phyloP scores from a whole-genome alignment of 2,797 vertebrate species.

The Clamator glandarius region DNA sequence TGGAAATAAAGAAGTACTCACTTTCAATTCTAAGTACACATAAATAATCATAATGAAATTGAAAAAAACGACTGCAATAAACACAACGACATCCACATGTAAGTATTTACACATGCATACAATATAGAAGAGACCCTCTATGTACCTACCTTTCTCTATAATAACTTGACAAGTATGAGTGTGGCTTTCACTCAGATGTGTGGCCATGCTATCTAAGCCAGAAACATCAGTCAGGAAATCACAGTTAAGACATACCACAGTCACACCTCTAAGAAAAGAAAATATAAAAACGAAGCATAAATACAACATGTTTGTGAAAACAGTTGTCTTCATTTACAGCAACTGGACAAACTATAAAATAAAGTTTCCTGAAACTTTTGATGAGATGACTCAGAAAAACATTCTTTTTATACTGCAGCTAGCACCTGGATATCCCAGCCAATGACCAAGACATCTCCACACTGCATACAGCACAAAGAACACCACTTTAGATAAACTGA shows the following conservation, averaged over 20 bases:
- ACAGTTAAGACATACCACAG: conserved; percentile 92
- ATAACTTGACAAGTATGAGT: conserved; percentile 90
- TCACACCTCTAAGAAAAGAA: conserved; percentile 82
- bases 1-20: conserved; percentile 15
- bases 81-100: background rate
- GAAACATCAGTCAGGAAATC: conserved; percentile 87
- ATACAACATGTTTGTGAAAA: background rate
- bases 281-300: background rate
- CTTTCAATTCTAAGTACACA: background rate
- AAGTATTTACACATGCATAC: background rate
- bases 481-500: background rate
- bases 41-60: background rate
- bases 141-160: conserved; percentile 83
- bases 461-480: background rate
- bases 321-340: background rate
- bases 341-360: background rate
- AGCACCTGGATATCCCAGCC: background rate
- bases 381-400: background rate
- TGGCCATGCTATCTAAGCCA: conserved; percentile 90
- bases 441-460: background rate
- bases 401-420: background rate
- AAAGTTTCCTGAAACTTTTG: background rate
- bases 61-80: background rate
- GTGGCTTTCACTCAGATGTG: conserved; percentile 87
- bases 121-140: background rate